Conservation (phyloP, 2,888 invertebrate species). For the Archips crataeganus region DNA sequence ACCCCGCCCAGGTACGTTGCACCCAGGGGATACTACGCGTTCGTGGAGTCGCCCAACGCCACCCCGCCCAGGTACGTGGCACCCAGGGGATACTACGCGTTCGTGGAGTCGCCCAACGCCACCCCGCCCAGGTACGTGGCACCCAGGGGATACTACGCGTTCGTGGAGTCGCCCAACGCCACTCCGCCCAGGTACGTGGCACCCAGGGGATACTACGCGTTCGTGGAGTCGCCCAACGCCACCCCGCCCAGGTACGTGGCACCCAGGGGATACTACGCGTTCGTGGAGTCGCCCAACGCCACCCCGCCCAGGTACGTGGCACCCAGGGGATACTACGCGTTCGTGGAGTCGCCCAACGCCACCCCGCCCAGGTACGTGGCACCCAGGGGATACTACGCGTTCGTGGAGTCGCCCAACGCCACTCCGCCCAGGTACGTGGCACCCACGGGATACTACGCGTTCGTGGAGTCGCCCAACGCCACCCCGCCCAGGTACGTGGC, state of each 20-base stretch:
- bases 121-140: constrained; percentile 89
- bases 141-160: constrained; percentile 95
- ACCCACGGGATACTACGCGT: constrained; percentile 95
- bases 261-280: constrained; percentile 95
- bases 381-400: constrained; percentile 95
- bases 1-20: constrained; percentile 89
- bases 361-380: constrained; percentile 89
- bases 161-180: constrained; percentile 94
- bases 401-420: constrained; percentile 94
- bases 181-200: constrained; percentile 89
- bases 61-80: constrained; percentile 89
- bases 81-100: constrained; percentile 95
- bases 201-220: constrained; percentile 95
- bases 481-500: constrained; percentile 89
- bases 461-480: constrained; percentile 94
- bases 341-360: constrained; percentile 94
- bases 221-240: constrained; percentile 94
- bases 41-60: constrained; percentile 94
- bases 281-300: constrained; percentile 94
- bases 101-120: constrained; percentile 94
- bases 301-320: constrained; percentile 89
- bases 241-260: constrained; percentile 89
- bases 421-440: constrained; percentile 89
- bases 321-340: constrained; percentile 95
- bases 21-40: constrained; percentile 95